Percentiles rank a stretch among this genome's conserved stretches.
phyloP scores from a whole-genome alignment of 2,888 invertebrate genomes.

The Meiosimyza platycephala region DNA sequence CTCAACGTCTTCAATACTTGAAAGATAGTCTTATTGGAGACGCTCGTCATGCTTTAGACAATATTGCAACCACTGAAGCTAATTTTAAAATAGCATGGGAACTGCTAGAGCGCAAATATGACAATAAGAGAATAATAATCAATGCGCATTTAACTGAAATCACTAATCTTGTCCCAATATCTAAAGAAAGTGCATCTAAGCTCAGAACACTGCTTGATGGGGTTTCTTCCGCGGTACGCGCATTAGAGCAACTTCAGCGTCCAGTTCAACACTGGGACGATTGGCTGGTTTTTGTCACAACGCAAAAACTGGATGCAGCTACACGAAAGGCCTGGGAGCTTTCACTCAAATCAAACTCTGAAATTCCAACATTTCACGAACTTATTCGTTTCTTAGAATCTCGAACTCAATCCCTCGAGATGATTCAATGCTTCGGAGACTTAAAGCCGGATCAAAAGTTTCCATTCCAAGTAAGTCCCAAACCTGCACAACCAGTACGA shows the following conservation, averaged over 20 bases:
- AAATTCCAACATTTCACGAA: slow-evolving; percentile 8
- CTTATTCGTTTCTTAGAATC: slow-evolving; percentile 3
- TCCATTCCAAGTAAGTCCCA: too few species aligned
- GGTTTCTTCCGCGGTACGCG: slow-evolving; percentile 13
- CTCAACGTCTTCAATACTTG: too few species aligned
- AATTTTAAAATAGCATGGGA: slow-evolving; percentile 31
- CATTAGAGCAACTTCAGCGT: slow-evolving; percentile 21
- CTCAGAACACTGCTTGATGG: slow-evolving; percentile 14
- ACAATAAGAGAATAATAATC: slow-evolving; percentile 29
- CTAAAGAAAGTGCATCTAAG: slow-evolving; percentile 5
- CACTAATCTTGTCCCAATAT: neutral
- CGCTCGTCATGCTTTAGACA: slow-evolving; percentile 21
- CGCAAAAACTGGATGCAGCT: slow-evolving; percentile 21
- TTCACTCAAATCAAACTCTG: neutral
- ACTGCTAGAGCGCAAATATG: slow-evolving; percentile 27
- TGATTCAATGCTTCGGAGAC: neutral
- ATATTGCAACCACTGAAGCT: slow-evolving; percentile 31
- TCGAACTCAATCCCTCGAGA: slow-evolving; percentile 25
- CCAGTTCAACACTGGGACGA: slow-evolving; percentile 28
- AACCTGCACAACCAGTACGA: too few species aligned
- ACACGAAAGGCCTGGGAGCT: slow-evolving; percentile 14
- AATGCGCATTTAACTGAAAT: slow-evolving; percentile 26
- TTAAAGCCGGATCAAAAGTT: too few species aligned
- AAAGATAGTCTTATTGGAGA: too few species aligned
- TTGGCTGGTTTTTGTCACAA: slow-evolving; percentile 26